Conservation (phyloP, 2,113 vertebrate genomes). For the Crotalus viridis region DNA sequence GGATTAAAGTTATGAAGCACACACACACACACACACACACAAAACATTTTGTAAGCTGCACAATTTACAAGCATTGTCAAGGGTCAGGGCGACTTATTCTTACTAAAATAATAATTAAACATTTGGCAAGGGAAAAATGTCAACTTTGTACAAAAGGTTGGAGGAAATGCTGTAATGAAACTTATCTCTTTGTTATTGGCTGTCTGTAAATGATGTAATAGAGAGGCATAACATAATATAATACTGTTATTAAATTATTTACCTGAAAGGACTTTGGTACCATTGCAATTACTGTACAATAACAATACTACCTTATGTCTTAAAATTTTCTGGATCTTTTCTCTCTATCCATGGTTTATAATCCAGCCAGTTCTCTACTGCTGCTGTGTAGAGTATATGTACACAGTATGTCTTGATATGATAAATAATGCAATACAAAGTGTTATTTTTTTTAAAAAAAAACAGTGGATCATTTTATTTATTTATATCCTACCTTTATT, state of each 20-base stretch:
- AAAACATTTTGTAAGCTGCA: slow-evolving; percentile 41
- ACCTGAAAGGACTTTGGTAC: neutral
- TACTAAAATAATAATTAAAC: slow-evolving; percentile 49
- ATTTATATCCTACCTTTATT: neutral
- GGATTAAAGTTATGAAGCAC: slow-evolving; percentile 54
- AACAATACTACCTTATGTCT: too few species aligned
- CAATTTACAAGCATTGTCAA: slow-evolving; percentile 42
- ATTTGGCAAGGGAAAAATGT: slow-evolving; percentile 52
- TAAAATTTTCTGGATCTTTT: neutral
- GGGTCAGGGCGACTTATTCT: slow-evolving; percentile 46
- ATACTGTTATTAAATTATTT: neutral
- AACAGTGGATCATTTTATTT: neutral
- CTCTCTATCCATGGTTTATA: neutral
- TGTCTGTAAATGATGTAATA: slow-evolving; percentile 46
- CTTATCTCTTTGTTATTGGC: neutral
- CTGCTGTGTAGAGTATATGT: neutral
- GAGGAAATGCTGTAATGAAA: slow-evolving; percentile 26
- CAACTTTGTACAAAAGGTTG: slow-evolving; percentile 37
- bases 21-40: too few species aligned
- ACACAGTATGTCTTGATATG: neutral
- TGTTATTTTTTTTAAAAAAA: neutral
- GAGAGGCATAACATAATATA: slow-evolving; percentile 43
- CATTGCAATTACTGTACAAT: neutral
- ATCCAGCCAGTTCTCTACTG: neutral
- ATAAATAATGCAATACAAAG: neutral